phyloP scores from a whole-genome alignment of 2,888 invertebrate species.

The Leptinotarsa haldemani region DNA sequence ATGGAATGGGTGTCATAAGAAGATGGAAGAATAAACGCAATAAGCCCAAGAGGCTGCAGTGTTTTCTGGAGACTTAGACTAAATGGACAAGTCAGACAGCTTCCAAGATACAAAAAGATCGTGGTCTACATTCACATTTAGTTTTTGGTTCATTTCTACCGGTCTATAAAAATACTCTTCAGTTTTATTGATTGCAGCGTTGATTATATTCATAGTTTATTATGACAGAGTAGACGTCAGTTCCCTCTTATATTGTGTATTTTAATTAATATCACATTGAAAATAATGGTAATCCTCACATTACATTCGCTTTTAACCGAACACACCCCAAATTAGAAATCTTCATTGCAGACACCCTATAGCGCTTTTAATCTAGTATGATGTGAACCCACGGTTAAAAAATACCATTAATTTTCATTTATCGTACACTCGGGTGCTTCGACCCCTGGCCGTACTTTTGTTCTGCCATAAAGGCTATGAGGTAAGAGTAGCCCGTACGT shows the following conservation, averaged over 20 bases:
- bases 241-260: neutral
- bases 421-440: conserved; percentile 26
- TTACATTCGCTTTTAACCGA: conserved; percentile 7
- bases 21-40: too few relatives aligned
- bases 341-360: conserved; percentile 20
- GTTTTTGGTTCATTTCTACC: too few relatives aligned
- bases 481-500: conserved; percentile 13
- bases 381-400: conserved; percentile 33
- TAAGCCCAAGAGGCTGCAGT: too few relatives aligned
- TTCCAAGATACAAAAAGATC: too few relatives aligned
- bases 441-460: conserved; percentile 22
- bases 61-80: too few relatives aligned
- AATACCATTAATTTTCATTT: conserved; percentile 43
- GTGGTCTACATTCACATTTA: too few relatives aligned
- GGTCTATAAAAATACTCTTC: too few relatives aligned
- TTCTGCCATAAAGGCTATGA: conserved; percentile 20
- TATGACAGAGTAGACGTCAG: too few relatives aligned
- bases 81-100: too few relatives aligned
- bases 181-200: too few relatives aligned
- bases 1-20: too few relatives aligned
- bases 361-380: conserved; percentile 31
- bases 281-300: neutral
- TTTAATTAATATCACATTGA: neutral
- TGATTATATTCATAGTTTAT: too few relatives aligned
- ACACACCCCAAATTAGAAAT: conserved; percentile 21